Evolutionary conservation across 2,113 vertebrate species (phyloP).

Genomic region (Eretmochelys imbricata): DNA sequence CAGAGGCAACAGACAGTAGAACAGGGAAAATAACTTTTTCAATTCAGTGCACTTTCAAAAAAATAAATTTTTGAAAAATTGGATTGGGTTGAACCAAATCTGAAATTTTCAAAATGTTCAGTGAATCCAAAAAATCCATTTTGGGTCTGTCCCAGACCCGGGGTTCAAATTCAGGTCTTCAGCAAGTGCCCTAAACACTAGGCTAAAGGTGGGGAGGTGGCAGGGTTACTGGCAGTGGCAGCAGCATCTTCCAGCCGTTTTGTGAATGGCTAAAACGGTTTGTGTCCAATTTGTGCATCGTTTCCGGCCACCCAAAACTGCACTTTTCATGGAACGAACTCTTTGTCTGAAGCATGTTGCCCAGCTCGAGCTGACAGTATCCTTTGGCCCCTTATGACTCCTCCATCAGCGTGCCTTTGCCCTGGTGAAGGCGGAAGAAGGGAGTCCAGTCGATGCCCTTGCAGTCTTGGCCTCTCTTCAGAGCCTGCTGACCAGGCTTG

Average conservation of each 20-base stretch:
- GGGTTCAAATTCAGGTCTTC: background rate
- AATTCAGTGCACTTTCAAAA: background rate
- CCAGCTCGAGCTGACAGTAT: background rate
- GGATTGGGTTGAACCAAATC: background rate
- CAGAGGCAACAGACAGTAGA: background rate
- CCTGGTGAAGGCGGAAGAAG: background rate
- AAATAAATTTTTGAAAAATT: background rate
- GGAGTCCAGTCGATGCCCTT: background rate
- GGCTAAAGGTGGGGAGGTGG: background rate
- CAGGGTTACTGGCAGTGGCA: background rate
- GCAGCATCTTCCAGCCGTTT: background rate
- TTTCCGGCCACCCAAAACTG: background rate
- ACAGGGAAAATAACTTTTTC: background rate
- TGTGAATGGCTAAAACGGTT: background rate
- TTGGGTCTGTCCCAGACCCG: background rate
- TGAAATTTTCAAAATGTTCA: background rate
- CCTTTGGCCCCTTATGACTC: rapidly evolving
- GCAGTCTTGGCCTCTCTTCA: background rate
- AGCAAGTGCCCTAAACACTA: background rate
- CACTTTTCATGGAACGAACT: background rate
- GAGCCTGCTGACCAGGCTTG: background rate
- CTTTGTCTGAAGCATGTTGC: background rate
- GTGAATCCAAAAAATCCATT: background rate
- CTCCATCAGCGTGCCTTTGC: background rate
- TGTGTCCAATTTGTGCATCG: background rate